These are phyloP conservation scores for Micronycteris hirsuta DNA, from an alignment of 2,113 vertebrate species.

Conservation along the genomic window DNA sequence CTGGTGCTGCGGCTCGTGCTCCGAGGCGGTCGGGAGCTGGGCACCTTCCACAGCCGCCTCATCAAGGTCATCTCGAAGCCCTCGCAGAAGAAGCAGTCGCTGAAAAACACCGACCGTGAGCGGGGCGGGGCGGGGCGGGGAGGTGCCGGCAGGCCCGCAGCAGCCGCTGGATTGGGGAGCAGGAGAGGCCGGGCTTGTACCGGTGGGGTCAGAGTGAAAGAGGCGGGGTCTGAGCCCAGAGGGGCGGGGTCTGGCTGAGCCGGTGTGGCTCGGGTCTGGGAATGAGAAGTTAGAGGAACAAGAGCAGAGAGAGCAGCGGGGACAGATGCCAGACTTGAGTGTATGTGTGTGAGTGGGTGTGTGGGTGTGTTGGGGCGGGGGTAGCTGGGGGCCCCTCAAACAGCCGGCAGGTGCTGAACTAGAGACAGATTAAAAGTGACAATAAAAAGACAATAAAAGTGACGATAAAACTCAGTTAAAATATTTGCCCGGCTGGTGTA, in stretches of 20 bases:
- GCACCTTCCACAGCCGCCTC: constrained; percentile 92
- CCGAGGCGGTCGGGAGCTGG: constrained; percentile 90
- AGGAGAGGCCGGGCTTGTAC: neutral
- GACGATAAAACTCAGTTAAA: neutral
- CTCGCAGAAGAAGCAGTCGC: constrained; percentile 96
- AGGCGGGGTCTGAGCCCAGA: neutral
- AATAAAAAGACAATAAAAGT: neutral
- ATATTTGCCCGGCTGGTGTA: too few relatives aligned
- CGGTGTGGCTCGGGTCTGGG: too few relatives aligned
- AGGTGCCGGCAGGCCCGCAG: neutral
- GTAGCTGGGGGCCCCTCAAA: neutral
- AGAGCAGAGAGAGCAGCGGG: too few relatives aligned
- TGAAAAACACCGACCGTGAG: constrained; percentile 96
- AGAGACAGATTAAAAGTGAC: neutral
- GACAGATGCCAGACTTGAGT: neutral
- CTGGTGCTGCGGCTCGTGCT: constrained; percentile 90
- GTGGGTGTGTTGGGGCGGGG: neutral
- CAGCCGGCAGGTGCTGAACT: neutral
- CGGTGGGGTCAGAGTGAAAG: neutral
- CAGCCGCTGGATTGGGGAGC: rapidly evolving
- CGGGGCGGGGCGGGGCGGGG: neutral
- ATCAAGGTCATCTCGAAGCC: constrained; percentile 99
- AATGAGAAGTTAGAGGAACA: neutral
- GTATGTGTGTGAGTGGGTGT: neutral
- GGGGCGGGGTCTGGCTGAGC: neutral